Percentiles rank a stretch among this genome's conserved stretches.
Conservation (phyloP, 92 coral and sea anemone genomes). For the Isaurus tuberculatus region DNA sequence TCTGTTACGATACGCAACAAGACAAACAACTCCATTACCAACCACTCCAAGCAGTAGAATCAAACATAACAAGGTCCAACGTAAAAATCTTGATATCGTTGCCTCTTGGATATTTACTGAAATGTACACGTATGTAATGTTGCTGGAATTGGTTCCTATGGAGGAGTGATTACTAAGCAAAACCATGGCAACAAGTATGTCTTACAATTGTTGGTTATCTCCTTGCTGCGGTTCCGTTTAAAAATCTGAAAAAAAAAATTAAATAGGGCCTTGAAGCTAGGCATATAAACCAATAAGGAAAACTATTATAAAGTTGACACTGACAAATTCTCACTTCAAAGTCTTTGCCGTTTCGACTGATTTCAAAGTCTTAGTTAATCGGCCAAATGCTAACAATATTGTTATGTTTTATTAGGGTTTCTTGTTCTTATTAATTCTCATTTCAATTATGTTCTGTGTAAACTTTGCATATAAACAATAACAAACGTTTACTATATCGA, state of each 20-base stretch:
- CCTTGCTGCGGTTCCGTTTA: neutral
- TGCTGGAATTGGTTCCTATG: neutral
- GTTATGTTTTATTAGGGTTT: too few relatives aligned
- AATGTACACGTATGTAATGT: neutral
- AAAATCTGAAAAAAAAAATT: neutral
- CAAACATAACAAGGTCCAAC: constrained; percentile 23
- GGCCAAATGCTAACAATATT: too few relatives aligned
- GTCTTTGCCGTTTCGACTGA: neutral
- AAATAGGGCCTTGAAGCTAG: neutral
- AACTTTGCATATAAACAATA: too few relatives aligned
- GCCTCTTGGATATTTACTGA: neutral
- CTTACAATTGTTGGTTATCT: neutral
- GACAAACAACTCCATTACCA: constrained; percentile 73
- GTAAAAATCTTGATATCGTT: constrained; percentile 1
- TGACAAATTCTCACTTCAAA: neutral
- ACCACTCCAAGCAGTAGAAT: constrained; percentile 47
- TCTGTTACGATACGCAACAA: constrained; percentile 62
- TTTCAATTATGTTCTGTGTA: too few relatives aligned
- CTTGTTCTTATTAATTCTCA: too few relatives aligned
- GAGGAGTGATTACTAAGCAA: constrained; percentile 4
- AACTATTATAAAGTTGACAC: neutral
- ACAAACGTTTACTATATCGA: too few relatives aligned
- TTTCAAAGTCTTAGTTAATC: too few relatives aligned
- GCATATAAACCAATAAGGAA: neutral
- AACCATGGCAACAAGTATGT: neutral